phyloP scores from a whole-genome alignment of 2,113 vertebrate genomes.

The Chrysochloris asiatica region DNA sequence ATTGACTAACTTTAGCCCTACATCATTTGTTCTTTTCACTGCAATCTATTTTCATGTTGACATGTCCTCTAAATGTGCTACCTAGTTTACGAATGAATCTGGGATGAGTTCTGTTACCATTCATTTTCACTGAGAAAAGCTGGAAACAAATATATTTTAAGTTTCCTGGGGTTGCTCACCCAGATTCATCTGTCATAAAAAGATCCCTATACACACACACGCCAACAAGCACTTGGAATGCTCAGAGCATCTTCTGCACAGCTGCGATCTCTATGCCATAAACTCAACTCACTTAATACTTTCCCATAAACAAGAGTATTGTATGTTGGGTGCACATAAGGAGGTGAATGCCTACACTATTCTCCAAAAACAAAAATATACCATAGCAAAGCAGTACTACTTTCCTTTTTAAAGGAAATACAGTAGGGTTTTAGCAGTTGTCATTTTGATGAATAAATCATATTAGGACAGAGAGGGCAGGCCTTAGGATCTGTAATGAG shows the following conservation, averaged over 20 bases:
- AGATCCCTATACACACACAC: not conserved
- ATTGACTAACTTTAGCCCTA: not conserved
- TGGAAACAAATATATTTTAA: not conserved
- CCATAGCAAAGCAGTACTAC: not conserved
- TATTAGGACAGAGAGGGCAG: not conserved
- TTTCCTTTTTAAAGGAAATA: not conserved
- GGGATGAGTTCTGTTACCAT: not conserved
- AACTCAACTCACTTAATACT: not conserved
- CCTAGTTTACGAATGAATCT: not conserved
- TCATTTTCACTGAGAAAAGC: constrained; percentile 21
- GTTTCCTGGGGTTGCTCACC: not conserved
- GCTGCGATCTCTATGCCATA: too few relatives aligned
- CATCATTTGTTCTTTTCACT: not conserved
- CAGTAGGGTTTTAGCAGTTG: not conserved
- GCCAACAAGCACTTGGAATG: not conserved
- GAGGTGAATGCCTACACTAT: not conserved
- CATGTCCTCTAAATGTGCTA: too few relatives aligned
- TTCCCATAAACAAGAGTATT: not conserved
- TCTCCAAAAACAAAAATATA: not conserved
- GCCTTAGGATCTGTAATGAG: not conserved
- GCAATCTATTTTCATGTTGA: not conserved
- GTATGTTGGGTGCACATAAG: not conserved
- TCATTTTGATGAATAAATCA: not conserved
- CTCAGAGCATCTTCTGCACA: not conserved
- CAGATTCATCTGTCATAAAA: not conserved